These are phyloP conservation scores for Sinosuthora webbiana DNA, from an alignment of 2,113 vertebrate species.

Conservation along the genomic window DNA sequence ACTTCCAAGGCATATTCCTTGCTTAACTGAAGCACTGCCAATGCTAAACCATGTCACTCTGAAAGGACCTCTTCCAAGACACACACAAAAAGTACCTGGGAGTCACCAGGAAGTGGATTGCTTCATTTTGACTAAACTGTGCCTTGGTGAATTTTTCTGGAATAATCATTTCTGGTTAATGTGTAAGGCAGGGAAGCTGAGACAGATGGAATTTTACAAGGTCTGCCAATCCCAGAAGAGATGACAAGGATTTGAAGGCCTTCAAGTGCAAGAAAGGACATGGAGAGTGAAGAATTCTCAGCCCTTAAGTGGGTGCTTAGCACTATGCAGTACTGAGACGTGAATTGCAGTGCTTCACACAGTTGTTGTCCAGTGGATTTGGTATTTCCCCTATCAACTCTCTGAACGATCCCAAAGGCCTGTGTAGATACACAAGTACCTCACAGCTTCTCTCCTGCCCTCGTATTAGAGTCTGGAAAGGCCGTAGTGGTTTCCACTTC, in stretches of 20 bases:
- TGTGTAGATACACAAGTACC: background rate
- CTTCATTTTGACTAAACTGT: background rate
- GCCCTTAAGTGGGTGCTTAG: background rate
- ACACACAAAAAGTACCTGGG: background rate
- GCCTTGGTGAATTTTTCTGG: background rate
- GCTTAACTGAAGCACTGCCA: slow-evolving; percentile 67
- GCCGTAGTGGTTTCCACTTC: background rate
- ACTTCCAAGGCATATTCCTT: slow-evolving; percentile 73
- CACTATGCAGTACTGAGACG: slow-evolving; percentile 24
- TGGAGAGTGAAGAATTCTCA: background rate
- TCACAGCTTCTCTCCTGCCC: background rate
- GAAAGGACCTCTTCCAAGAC: background rate
- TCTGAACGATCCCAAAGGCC: background rate
- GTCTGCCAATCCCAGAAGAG: background rate
- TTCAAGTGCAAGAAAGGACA: background rate
- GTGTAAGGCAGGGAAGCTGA: background rate
- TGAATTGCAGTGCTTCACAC: background rate
- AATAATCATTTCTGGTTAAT: background rate
- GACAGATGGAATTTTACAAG: background rate
- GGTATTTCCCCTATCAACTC: background rate
- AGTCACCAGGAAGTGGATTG: background rate
- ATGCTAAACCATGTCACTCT: background rate
- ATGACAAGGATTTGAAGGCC: background rate
- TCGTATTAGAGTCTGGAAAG: background rate
- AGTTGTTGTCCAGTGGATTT: background rate